phyloP scores from a whole-genome alignment of 2,797 vertebrate species.

The Anguilla obscura region DNA sequence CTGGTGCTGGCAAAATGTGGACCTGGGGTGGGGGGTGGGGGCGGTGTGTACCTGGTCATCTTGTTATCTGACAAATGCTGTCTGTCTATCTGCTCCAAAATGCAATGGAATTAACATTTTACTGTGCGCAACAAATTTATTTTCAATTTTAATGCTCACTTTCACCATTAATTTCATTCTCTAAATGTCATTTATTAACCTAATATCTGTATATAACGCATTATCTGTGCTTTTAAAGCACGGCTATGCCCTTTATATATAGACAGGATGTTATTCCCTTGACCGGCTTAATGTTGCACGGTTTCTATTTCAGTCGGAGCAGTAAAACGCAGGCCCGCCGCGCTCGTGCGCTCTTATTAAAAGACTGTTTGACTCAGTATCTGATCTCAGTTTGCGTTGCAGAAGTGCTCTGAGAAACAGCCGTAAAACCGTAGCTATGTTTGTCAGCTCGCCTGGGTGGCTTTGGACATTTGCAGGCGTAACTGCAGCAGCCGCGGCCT shows the following conservation, averaged over 20 bases:
- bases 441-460: constrained; percentile 56
- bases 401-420: constrained; percentile 10
- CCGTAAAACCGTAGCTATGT: constrained; percentile 34
- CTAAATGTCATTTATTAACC: neutral
- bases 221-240: neutral
- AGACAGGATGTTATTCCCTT: neutral
- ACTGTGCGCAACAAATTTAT: neutral
- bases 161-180: neutral
- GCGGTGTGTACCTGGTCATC: neutral
- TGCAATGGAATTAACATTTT: neutral
- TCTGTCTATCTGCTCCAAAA: neutral
- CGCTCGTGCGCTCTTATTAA: neutral
- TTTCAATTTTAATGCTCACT: neutral
- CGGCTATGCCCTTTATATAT: neutral
- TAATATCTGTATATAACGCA: neutral
- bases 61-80: neutral
- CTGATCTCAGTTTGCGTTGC: neutral
- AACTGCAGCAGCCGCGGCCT: constrained; percentile 36
- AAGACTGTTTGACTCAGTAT: constrained; percentile 4
- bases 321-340: constrained; percentile 2
- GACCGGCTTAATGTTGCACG: neutral
- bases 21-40: no score
- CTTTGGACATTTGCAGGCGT: constrained; percentile 40
- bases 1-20: neutral
- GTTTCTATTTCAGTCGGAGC: neutral